Conservation (phyloP, 2,888 invertebrate genomes). For the Noctua janthe region DNA sequence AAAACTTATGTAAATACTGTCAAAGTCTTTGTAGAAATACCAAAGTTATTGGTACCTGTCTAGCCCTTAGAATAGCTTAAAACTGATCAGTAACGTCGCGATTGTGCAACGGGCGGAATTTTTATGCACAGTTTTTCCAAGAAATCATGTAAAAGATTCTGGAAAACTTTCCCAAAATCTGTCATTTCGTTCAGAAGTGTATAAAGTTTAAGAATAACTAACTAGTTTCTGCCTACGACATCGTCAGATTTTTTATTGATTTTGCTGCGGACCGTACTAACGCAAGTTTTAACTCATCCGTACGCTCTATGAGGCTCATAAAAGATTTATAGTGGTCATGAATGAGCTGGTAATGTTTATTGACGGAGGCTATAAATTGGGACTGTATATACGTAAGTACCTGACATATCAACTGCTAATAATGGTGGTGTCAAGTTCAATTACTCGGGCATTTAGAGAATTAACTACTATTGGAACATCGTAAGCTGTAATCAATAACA, state of each 20-base stretch:
- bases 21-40: too few species aligned
- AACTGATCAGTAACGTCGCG: too few species aligned
- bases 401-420: constrained; percentile 26
- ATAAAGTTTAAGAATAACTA: too few species aligned
- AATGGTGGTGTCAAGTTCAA: constrained; percentile 23
- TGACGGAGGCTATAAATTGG: constrained; percentile 51
- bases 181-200: background rate
- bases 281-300: constrained; percentile 17
- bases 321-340: constrained; percentile 53
- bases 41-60: too few species aligned
- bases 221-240: too few species aligned
- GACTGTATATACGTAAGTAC: constrained; percentile 10
- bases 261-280: background rate
- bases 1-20: too few species aligned
- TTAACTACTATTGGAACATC: background rate
- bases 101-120: too few species aligned
- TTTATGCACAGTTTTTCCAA: too few species aligned
- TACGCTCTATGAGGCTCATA: constrained; percentile 37
- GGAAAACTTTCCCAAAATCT: background rate
- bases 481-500: background rate
- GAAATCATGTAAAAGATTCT: too few species aligned
- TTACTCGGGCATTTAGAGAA: constrained; percentile 17
- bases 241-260: background rate
- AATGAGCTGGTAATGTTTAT: constrained; percentile 58
- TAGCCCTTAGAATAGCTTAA: too few species aligned